Base-by-base conservation (phyloP, 2,888 invertebrate genomes). In the Lithosia quadra region DNA sequence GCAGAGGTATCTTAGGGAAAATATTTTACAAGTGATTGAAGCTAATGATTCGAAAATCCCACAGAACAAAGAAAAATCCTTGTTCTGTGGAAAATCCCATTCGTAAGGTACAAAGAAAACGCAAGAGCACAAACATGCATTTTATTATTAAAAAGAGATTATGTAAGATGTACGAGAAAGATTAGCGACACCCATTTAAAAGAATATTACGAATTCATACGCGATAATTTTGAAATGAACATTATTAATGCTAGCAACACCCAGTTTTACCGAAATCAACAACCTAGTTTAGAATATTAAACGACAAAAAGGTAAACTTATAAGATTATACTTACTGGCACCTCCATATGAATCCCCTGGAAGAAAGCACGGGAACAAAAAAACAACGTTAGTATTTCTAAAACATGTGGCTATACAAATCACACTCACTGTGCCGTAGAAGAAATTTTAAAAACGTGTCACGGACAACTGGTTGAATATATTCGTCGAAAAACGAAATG, bases 311-410 rank as follows among this genome's bases (percentile, higher is more conserved):
- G 0, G 59, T 49, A 69, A 65, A 77, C 70, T 68, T 49, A 72
- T 75, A 69, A 64, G 33, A 11, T 70, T 77, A 81, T 91, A 96
- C 96, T 96, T 95, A 96, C 96, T 96, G 92, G 96, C 96, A 91
- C 96, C 96, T 96, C 96, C 97, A 96, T 96, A 96, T 88, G 96
- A 96, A 96, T 97, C 97, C 96, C 96, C 97, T 97, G 96, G 83
- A 91, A 90, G 90, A 79, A 79, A 81, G 90, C 89, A 90, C 84
- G 87, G 88, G 89, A 89, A 87, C 85, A 93, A 93, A 87, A 67
- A 64, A 83, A 64, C 39, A 84, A 81, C 73, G 90, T 95, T 95
- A 95, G 93, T 94, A 79, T 61, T 68, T 58, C 76, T 79, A 71
- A 75, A 69, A 64, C 64, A 76, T 24, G 56, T 69, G 69, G 73